phyloP scores from a whole-genome alignment of 2,888 invertebrate species.

The Mylabris sibirica region DNA sequence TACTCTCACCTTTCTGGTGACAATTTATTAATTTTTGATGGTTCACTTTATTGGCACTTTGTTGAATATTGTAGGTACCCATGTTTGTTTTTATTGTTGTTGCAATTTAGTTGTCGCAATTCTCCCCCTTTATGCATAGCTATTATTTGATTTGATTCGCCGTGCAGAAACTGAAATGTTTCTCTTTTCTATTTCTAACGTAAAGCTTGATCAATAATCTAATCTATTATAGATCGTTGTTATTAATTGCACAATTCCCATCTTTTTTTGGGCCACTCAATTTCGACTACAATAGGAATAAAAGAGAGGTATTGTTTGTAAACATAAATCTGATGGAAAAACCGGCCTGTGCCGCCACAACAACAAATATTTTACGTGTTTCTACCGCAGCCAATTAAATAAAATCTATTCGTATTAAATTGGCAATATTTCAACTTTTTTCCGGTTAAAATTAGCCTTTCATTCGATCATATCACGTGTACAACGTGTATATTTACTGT shows the following conservation, averaged over 20 bases:
- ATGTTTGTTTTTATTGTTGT: not conserved
- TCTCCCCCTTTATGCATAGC: not conserved
- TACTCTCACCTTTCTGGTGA: not conserved
- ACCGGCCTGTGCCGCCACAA: not conserved
- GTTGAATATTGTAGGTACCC: not conserved
- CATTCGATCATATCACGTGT: not conserved
- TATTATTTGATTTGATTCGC: not conserved
- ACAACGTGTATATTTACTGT: not conserved
- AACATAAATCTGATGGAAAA: not conserved
- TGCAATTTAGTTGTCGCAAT: not conserved
- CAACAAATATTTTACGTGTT: not conserved
- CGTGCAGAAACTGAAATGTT: not conserved
- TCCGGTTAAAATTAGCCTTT: not conserved
- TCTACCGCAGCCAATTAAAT: not conserved
- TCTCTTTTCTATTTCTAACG: not conserved
- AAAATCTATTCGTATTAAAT: slow-evolving; percentile 1
- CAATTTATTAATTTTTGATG: not conserved
- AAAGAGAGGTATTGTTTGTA: not conserved
- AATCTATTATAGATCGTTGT: not conserved
- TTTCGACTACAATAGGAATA: not conserved
- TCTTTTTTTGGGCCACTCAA: not conserved
- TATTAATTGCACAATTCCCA: not conserved
- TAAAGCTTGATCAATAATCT: not conserved
- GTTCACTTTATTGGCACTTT: not conserved
- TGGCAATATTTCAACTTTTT: slow-evolving; percentile 7